Evolutionary conservation across 2,888 invertebrate genomes (phyloP), one percentile per base, ranked within the genome.

Genomic region (Polietes domitor): DNA sequence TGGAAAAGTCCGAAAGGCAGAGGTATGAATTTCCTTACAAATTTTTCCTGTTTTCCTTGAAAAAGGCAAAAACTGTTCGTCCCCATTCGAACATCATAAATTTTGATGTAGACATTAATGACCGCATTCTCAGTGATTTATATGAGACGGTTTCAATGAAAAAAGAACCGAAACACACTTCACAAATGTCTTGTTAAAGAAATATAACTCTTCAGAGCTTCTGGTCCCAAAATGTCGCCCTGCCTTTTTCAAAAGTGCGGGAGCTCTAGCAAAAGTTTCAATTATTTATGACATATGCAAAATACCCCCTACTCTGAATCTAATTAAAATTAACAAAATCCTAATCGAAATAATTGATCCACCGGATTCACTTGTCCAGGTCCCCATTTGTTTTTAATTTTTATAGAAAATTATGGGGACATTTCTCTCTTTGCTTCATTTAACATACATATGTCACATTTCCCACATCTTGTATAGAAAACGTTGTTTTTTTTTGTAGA

Each of bases 81-180:
- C 24, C 32, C 41, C 37, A 37, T 65, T 10, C 19, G 26, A 65
- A 50, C 43, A 26, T 7, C 37, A 75, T n/a, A 78, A 28, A 24
- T 75, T 75, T 26, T 21, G 19, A 77, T 77, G 70, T 41, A 17
- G 61, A 74, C 73, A 77, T 73, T 74, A 83, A 80, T 80, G 68
- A 71, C 77, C 68, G 55, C 70, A 80, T 75, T 78, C 75, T 41
- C 12, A 37, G 71, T 80, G 83, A 80, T 80, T 83, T 83, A 83
- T 83, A 70, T 61, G 43, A 50, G 9, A 73, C 17, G 24, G n/a
- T 47, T 19, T 5, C 3, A 4, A 12, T n/a, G 41, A 50, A 63
- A n/a, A 53, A 53, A 17, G 5, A 21, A 2, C n/a, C n/a, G 32
- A 41, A 63, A 37, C 17, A 19, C 10, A 21, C 32, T 61, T 70